Base-by-base conservation (phyloP, 2,113 vertebrate genomes). In the Psettodes erumei region DNA sequence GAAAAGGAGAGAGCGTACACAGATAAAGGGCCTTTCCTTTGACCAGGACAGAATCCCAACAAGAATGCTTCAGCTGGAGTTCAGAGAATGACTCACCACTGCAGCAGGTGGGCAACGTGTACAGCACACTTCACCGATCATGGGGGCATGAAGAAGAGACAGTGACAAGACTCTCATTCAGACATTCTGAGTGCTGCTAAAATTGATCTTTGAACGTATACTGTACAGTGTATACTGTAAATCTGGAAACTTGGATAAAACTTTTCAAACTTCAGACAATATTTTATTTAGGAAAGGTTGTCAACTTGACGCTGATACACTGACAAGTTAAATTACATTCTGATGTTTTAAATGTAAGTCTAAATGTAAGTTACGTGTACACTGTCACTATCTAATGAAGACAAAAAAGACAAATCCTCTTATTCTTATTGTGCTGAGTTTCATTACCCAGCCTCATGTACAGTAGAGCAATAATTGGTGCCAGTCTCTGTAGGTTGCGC, bases 11-110 rank as follows among this genome's bases (percentile, higher is more conserved):
- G 40, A 58, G 28, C 4, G 61, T 19, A 28, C 2, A 1, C 43
- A 77, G 82, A 83, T 87, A 72, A 73, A 47, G 60, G 33, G 56
- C 9, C 70, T 75, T 61, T 37, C 59, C 58, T 59, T 25, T 38
- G 35, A 4, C 12, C 0, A n/a, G 37, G 76, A 61, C 23, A 47
- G 40, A 73, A 54, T 58, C 13, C 35, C 16, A 67, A 55, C 32
- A 42, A 61, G 50, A 68, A 66, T 83, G 74, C 68, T 54, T 79
- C 53, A 32, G 33, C 7, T 74, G 3, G 9, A 53, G 45, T 84
- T 66, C 10, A 43, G 27, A 59, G 53, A 79, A 66, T 48, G 40
- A 71, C 30, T 80, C 83, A 79, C 53, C 13, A 16, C 40, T 51
- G 50, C 23, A 59, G 51, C 33, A 50, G 6, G 16, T 45, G 45